These are phyloP conservation scores for Potamarius usumacintae DNA, from an alignment of 2,113 vertebrate species.

Conservation along the genomic window DNA sequence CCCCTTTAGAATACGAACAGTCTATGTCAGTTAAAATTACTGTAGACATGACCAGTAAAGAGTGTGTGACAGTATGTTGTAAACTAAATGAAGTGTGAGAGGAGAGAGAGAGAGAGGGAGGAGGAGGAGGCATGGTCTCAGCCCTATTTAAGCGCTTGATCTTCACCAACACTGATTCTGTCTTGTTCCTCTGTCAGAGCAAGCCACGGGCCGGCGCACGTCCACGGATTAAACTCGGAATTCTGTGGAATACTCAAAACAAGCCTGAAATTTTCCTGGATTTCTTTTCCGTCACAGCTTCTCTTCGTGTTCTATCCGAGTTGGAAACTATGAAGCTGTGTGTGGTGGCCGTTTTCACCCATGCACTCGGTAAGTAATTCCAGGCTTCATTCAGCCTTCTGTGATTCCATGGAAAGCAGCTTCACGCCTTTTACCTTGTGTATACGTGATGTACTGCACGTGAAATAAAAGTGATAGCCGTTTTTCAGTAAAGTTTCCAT, in stretches of 20 bases:
- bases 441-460: background rate
- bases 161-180: slow-evolving; percentile 16
- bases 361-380: slow-evolving; percentile 67
- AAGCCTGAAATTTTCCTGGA: background rate
- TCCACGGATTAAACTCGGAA: slow-evolving; percentile 25
- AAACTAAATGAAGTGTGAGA: background rate
- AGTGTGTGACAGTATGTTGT: background rate
- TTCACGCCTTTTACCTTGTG: background rate
- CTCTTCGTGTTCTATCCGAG: background rate
- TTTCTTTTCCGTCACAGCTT: background rate
- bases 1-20: background rate
- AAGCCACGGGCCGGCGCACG: background rate
- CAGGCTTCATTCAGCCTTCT: slow-evolving; percentile 2
- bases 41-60: background rate
- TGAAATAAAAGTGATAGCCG: background rate
- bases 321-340: slow-evolving; percentile 70
- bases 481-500: background rate
- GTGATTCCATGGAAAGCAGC: background rate
- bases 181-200: background rate
- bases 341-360: slow-evolving; percentile 63
- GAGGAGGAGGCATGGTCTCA: background rate
- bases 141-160: slow-evolving; percentile 29
- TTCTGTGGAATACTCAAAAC: slow-evolving; percentile 27
- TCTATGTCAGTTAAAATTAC: background rate
- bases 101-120: background rate